phyloP scores from a whole-genome alignment of 2,888 invertebrate species.

The Sinotaia quadrata region DNA sequence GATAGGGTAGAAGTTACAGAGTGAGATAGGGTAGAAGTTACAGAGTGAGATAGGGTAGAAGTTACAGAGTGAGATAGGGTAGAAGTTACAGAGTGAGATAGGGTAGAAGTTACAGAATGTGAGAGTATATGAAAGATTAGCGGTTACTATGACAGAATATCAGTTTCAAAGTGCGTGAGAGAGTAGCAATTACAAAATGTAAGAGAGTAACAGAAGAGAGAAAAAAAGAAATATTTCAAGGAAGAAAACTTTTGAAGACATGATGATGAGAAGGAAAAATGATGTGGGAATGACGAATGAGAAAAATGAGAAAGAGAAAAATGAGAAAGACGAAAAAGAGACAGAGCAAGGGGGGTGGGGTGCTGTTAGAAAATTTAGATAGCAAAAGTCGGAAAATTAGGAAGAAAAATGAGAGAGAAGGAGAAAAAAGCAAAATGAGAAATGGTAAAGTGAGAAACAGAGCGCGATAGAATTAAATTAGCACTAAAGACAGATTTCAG shows the following conservation, averaged over 20 bases:
- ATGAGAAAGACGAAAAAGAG: neutral
- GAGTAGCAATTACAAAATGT: slow-evolving; percentile 3
- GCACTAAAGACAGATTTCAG: neutral
- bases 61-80: too few species aligned
- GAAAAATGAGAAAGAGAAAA: neutral
- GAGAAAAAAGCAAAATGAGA: neutral
- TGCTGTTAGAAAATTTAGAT: neutral
- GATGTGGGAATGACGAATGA: neutral
- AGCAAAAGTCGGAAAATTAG: neutral
- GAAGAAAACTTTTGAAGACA: neutral
- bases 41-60: too few species aligned
- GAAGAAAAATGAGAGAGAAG: neutral
- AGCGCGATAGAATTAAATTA: neutral
- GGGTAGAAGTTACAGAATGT: neutral
- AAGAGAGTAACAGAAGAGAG: neutral
- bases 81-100: too few species aligned
- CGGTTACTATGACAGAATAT: neutral
- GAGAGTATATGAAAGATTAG: neutral
- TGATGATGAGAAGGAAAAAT: neutral
- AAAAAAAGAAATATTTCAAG: neutral
- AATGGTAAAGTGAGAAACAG: neutral
- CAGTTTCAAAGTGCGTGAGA: slow-evolving; percentile 1
- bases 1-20: too few species aligned
- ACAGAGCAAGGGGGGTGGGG: neutral
- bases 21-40: too few species aligned